Percentiles rank a stretch among this genome's conserved stretches.
Evolutionary conservation across 2,113 vertebrate species (phyloP).

Genomic region (Galemys pyrenaicus): DNA sequence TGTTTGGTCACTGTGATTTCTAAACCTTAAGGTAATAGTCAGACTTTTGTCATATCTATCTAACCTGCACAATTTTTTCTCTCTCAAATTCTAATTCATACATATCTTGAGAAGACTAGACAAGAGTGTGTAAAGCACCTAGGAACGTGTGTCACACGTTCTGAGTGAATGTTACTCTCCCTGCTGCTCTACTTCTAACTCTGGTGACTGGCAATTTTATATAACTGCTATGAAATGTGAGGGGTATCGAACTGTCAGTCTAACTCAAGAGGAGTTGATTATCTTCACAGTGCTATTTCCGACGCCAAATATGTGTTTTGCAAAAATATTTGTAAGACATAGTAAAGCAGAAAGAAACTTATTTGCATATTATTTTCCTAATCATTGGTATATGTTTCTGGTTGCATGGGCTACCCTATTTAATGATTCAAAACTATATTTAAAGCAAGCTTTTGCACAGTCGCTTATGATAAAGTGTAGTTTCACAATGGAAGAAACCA

Average conservation of each 20-base stretch:
- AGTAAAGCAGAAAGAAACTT: not conserved
- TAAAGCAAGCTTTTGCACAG: not conserved
- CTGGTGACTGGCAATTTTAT: slow-evolving; percentile 46
- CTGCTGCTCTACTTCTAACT: slow-evolving; percentile 31
- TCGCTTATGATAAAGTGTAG: not conserved
- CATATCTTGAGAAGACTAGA: not conserved
- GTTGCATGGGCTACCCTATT: not conserved
- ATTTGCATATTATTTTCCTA: slow-evolving; percentile 6
- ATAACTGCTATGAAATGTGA: slow-evolving; percentile 39
- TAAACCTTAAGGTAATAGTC: not conserved
- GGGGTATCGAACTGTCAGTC: slow-evolving; percentile 34
- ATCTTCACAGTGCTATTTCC: not conserved
- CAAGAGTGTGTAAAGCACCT: not conserved
- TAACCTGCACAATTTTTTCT: not conserved
- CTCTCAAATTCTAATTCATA: not conserved
- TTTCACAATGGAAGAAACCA: not conserved
- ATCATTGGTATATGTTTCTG: not conserved
- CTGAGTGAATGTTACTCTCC: slow-evolving; percentile 24
- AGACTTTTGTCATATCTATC: not conserved
- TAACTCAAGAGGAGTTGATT: slow-evolving; percentile 28
- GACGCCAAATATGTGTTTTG: not conserved
- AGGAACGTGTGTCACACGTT: not conserved
- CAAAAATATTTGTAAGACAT: not conserved
- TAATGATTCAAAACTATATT: not conserved
- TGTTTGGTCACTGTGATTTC: not conserved